These are phyloP conservation scores for Dichetophora obliterata DNA, from an alignment of 2,888 invertebrate species.

Conservation along the genomic window DNA sequence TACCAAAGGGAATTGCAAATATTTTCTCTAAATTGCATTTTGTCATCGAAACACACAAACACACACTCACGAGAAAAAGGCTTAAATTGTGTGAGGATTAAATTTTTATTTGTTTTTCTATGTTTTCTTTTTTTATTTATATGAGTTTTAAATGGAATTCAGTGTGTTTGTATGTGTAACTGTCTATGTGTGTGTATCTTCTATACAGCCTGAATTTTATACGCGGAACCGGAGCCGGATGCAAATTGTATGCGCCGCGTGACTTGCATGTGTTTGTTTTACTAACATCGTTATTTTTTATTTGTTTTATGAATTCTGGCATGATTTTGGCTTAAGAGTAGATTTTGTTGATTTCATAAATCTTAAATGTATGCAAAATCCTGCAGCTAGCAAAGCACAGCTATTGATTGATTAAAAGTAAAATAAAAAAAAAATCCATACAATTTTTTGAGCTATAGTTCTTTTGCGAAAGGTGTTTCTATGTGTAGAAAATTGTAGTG, in stretches of 20 bases:
- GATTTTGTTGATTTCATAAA: neutral
- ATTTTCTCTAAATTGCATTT: slow-evolving; percentile 21
- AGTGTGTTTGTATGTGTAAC: neutral
- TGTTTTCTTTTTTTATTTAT: slow-evolving; percentile 13
- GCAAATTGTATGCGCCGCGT: slow-evolving; percentile 66
- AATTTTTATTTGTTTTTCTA: slow-evolving; percentile 35
- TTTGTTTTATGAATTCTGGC: neutral
- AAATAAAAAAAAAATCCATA: no score
- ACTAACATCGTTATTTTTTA: neutral
- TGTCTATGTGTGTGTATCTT: neutral
- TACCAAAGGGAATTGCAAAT: slow-evolving; percentile 18
- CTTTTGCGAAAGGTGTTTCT: no score
- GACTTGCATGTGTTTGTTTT: slow-evolving; percentile 20
- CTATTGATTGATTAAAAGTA: no score
- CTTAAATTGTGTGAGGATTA: slow-evolving; percentile 36
- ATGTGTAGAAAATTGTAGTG: no score
- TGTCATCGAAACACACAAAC: slow-evolving; percentile 53
- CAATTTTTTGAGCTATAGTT: no score
- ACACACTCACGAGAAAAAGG: slow-evolving; percentile 10
- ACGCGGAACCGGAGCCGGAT: slow-evolving; percentile 62
- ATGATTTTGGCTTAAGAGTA: neutral
- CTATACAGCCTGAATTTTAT: neutral
- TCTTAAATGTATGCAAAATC: neutral
- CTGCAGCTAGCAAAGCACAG: no score
- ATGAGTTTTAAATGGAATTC: no score